A percentile compares a stretch with the other conserved stretches of the same genome.
These are phyloP conservation scores for Leucozona laternaria DNA, from an alignment of 2,888 invertebrate species.

Conservation along the genomic window DNA sequence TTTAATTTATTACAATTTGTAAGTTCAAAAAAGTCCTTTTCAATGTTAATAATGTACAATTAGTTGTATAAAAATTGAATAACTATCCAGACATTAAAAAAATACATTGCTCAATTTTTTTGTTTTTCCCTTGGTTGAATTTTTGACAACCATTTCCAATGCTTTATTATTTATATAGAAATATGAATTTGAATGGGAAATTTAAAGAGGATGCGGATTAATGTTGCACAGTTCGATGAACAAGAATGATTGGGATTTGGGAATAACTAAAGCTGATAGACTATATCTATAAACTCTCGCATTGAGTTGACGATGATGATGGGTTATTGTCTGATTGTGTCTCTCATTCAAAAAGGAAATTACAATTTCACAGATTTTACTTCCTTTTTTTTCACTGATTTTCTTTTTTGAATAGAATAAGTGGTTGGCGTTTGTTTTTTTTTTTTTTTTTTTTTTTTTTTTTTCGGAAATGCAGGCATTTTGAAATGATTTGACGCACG, in stretches of 20 bases:
- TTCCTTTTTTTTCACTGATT: neutral
- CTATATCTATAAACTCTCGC: neutral
- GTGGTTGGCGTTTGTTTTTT: neutral
- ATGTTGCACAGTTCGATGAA: slow-evolving; percentile 38
- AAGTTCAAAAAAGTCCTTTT: neutral
- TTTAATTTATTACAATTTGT: no score
- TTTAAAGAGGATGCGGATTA: slow-evolving; percentile 32
- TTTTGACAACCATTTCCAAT: slow-evolving; percentile 44
- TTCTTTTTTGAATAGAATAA: neutral
- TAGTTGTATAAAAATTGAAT: neutral
- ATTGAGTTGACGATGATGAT: neutral
- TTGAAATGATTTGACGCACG: slow-evolving; percentile 4
- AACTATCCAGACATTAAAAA: neutral
- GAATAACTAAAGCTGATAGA: neutral
- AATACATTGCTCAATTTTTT: neutral
- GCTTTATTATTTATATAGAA: no score
- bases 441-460: neutral
- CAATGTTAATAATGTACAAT: no score
- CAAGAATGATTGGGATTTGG: slow-evolving; percentile 14
- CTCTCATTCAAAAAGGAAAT: slow-evolving; percentile 34
- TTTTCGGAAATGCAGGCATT: neutral
- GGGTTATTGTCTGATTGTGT: slow-evolving; percentile 25
- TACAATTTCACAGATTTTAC: slow-evolving; percentile 40
- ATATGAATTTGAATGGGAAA: slow-evolving; percentile 19
- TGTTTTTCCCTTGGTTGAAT: neutral